Evolutionary conservation across 2,113 vertebrate species (phyloP), one percentile per base, ranked within the genome.

Genomic region (Otis tarda): DNA sequence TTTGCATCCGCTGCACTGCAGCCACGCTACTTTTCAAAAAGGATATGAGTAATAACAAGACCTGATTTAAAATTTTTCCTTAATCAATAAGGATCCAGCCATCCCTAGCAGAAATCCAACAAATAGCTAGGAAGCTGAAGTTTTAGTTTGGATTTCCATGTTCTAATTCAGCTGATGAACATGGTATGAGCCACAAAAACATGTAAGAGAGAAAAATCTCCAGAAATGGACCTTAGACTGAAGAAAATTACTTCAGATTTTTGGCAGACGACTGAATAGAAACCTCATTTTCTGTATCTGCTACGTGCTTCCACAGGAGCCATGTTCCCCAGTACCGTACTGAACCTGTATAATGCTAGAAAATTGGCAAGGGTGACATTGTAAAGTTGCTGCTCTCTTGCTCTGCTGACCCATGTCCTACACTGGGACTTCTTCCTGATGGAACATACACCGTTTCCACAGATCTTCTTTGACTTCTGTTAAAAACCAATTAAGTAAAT

Each of bases 401-500:
- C 45, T 60, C 39, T 50, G 43, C 50, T 80, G 25, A 35, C n/a
- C 41, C 30, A 7, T 22, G 35, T 4, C 49, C 53, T 31, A 43
- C 11, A 9, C 52, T 65, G 1, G 18, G 28, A 20, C 45, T 78
- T 15, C 57, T 56, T 63, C 14, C 56, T 70, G 59, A 19, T 37
- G 8, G 2, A n/a, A 14, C 27, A 33, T 7, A 1, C 2, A 0
- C 2, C 4, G 19, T 69, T 59, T 24, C 83, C 30, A 6, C 19
- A 61, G 68, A 31, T 28, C 28, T 2, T 25, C 14, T 20, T 43
- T 8, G 65, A 14, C 25, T 43, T 39, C 25, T 30, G 17, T 49
- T 45, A 4, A 60, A 65, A 73, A 3, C 56, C 56, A 17, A 3
- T 4, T 12, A 35, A 47, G 45, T 9, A 5, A 37, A 37, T 1